Evolutionary conservation across 2,797 vertebrate species (phyloP), one percentile per base, ranked within the genome.

Genomic region (Sebastes melanostomus): DNA sequence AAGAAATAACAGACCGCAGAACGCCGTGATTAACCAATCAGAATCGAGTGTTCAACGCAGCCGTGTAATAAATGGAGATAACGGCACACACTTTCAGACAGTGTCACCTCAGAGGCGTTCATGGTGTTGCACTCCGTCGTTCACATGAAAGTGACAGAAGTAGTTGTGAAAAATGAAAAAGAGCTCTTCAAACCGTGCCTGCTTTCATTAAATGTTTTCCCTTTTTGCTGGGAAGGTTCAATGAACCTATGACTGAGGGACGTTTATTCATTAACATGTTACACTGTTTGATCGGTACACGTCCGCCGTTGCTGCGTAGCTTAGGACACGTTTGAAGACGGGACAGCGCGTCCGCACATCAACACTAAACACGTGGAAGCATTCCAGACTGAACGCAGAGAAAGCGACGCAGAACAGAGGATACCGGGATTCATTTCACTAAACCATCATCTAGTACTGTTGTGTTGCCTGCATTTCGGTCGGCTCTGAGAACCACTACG

Each of bases 301-400:
- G 62, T 52, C 32, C 46, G 22, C 22, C 69, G 27, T 55, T 50
- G 14, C 55, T 25, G 52, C 38, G 18, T 20, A 27, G 13, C 6
- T 52, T 4, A 36, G 24, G 11, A 50, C 42, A 42, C 42, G 34
- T 66, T 52, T 12, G 52, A 46, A 50, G 24, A n/a, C 25, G 16
- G 55, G 69, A 32, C 9, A 20, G 36, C 30, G 13, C 16, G 36
- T 69, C n/a, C 32, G n/a, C 34, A 36, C n/a, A 27, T 3, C 38
- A 34, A 60, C 11, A 38, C 18, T 9, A 29, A 36, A 60, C 24
- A 30, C 13, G 30, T 18, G 3, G 14, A 75, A 29, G 29, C 77
- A 52, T 78, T 81, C 70, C 83, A 85, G 81, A 83, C 84, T 89
- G 90, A 88, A 32, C 0, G 10, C 5, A 27, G 30, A 80, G 67